Conservation (phyloP, 2,113 vertebrate genomes). For the Leucosticte australis region DNA sequence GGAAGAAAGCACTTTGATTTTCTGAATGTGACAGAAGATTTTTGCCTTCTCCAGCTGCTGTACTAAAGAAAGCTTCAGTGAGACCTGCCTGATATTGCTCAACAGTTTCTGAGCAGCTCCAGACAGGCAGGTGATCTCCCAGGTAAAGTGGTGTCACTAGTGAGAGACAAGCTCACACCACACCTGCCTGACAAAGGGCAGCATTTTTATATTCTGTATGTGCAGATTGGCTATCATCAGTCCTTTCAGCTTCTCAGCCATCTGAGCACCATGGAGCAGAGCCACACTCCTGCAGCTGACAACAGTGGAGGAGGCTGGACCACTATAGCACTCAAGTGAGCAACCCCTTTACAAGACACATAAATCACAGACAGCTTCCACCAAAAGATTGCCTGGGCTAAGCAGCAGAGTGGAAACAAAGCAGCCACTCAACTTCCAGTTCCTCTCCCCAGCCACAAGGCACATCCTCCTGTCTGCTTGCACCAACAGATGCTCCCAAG, state of each 20-base stretch:
- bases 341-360: background rate
- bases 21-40: background rate
- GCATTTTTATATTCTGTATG: background rate
- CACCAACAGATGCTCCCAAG: background rate
- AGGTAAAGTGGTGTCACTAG: background rate
- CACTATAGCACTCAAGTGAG: background rate
- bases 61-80: background rate
- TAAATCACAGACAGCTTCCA: background rate
- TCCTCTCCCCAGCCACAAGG: background rate
- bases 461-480: background rate
- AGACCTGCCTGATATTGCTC: background rate
- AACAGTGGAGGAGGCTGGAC: background rate
- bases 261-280: background rate
- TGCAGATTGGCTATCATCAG: background rate
- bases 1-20: background rate
- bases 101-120: background rate
- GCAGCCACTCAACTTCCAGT: slow-evolving; percentile 4
- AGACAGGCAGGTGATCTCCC: background rate
- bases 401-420: background rate
- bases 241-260: background rate
- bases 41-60: background rate
- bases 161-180: background rate
- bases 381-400: background rate
- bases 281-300: background rate
- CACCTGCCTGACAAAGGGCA: background rate